Evolutionary conservation across 2,797 vertebrate species (phyloP).

Genomic region (Sebastes nivosus): DNA sequence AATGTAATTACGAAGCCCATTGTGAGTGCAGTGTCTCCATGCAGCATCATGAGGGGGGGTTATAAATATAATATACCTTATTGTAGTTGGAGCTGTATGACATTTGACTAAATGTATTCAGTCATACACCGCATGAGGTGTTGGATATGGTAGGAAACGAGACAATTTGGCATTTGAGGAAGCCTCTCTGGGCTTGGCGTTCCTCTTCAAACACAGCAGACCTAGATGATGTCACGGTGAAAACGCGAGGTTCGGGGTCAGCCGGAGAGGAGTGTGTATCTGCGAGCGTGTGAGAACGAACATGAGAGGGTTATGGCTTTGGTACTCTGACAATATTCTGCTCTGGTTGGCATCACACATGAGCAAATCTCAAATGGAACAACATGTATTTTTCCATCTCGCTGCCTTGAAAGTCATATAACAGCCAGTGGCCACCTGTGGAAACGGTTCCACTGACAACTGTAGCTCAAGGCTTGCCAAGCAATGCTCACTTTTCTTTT

Average conservation of each 20-base stretch:
- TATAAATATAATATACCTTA: conserved; percentile 39
- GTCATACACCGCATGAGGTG: conserved; percentile 31
- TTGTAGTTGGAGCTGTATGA: conserved; percentile 34
- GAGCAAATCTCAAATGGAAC: conserved; percentile 67
- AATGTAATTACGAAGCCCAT: conserved; percentile 40
- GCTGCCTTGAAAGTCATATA: conserved; percentile 51
- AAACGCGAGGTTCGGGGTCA: conserved; percentile 3
- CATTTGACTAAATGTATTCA: conserved; percentile 52
- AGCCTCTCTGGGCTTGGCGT: conserved; percentile 32
- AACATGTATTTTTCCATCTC: conserved; percentile 68
- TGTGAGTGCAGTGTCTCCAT: conserved; percentile 34
- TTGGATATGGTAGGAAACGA: conserved; percentile 42
- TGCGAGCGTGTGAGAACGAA: conserved; percentile 13
- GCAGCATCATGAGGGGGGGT: conserved; percentile 30
- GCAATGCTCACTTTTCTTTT: not conserved
- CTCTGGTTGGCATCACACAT: conserved; percentile 64
- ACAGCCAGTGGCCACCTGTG: conserved; percentile 67
- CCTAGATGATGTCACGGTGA: conserved; percentile 36
- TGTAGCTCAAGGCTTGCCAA: conserved; percentile 24
- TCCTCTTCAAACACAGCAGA: conserved; percentile 34
- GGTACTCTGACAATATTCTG: conserved; percentile 60
- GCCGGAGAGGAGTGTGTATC: not conserved
- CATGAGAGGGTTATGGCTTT: conserved; percentile 35
- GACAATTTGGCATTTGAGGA: conserved; percentile 66
- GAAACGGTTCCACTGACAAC: conserved; percentile 35